These are phyloP conservation scores for Falco columbarius DNA, from an alignment of 2,797 vertebrate species.

Conservation along the genomic window DNA sequence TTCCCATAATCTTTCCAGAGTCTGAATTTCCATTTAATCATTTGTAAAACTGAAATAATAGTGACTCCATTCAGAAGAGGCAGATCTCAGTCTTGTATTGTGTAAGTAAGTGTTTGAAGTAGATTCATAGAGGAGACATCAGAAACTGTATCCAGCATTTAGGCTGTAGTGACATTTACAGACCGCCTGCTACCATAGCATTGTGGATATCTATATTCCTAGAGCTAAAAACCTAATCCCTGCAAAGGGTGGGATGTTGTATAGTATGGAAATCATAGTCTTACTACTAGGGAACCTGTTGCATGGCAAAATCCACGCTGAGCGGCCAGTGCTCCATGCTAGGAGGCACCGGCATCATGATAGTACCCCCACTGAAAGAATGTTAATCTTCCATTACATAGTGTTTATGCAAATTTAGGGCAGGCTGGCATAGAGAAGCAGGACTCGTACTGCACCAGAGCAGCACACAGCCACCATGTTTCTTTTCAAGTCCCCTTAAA, in stretches of 20 bases:
- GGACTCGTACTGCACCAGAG: rapidly evolving
- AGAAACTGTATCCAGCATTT: background rate
- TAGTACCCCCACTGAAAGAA: background rate
- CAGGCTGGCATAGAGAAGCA: background rate
- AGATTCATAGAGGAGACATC: background rate
- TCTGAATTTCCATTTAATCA: background rate
- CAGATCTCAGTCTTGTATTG: background rate
- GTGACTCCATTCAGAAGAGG: background rate
- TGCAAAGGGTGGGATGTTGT: background rate
- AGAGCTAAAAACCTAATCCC: background rate
- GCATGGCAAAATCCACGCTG: background rate
- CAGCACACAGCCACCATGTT: background rate
- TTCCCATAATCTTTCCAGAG: background rate
- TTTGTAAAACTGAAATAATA: background rate
- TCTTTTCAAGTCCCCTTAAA: background rate
- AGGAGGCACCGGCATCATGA: too few relatives aligned
- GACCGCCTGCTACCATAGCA: background rate
- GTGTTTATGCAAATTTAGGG: background rate
- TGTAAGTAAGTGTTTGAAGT: background rate
- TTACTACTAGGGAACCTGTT: background rate
- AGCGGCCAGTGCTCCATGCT: background rate
- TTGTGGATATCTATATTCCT: background rate
- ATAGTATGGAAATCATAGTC: background rate
- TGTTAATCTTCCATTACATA: background rate
- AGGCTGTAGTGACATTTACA: background rate